A percentile compares a stretch with the other conserved stretches of the same genome.
Evolutionary conservation across 2,113 vertebrate genomes (phyloP).

Genomic region (Eretmochelys imbricata): DNA sequence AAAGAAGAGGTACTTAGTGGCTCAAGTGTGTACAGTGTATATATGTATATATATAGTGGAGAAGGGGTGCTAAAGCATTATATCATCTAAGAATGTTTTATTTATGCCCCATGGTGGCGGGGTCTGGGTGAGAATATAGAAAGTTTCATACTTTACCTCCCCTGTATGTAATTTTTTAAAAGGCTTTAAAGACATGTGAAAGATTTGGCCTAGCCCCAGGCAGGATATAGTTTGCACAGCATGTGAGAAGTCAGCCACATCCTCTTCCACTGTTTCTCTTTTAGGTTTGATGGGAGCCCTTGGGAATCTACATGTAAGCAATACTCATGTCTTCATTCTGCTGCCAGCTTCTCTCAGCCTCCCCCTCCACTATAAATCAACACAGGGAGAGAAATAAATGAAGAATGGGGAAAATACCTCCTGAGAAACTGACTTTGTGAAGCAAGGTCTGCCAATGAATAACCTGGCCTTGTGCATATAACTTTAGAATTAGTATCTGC

Average conservation of each 20-base stretch:
- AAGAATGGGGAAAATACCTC: background rate
- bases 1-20: background rate
- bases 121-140: rapidly evolving
- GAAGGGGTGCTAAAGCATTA: background rate
- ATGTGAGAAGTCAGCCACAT: slow-evolving; percentile 62
- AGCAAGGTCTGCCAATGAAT: background rate
- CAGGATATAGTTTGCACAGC: slow-evolving; percentile 56
- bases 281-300: slow-evolving; percentile 59
- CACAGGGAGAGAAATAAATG: background rate
- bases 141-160: background rate
- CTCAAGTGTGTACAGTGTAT: rapidly evolving
- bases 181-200: background rate
- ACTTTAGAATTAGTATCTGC: background rate
- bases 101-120: background rate
- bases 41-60: background rate
- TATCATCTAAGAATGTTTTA: background rate
- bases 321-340: background rate
- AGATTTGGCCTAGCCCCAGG: slow-evolving; percentile 42
- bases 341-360: background rate
- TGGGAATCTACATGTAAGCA: slow-evolving; percentile 23
- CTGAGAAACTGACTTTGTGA: background rate
- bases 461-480: background rate
- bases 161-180: background rate
- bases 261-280: slow-evolving; percentile 59
- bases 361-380: slow-evolving; percentile 11